Percentiles rank a stretch among this genome's conserved stretches.
Evolutionary conservation across 1,140 invertebrate genomes (phyloP).

Genomic region (Plectus sambesii): DNA sequence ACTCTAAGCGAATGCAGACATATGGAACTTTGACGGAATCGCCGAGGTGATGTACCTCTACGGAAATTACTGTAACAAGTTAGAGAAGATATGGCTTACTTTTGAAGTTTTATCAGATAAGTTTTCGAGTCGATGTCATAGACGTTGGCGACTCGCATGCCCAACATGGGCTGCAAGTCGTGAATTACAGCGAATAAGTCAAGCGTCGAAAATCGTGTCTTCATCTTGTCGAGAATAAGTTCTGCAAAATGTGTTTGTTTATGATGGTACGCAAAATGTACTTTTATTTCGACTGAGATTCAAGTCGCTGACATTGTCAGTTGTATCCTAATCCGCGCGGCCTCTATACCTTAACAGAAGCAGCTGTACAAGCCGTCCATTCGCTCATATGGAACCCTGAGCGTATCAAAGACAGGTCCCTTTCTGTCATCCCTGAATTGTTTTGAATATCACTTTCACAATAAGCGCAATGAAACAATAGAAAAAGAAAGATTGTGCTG

Average conservation of each 20-base stretch:
- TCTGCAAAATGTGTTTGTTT: background rate
- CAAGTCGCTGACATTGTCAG: no score
- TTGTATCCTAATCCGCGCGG: no score
- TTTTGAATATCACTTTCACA: no score
- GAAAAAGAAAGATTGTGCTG: no score
- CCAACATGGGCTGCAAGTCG: constrained; percentile 70
- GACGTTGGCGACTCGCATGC: constrained; percentile 86
- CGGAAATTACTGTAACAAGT: constrained; percentile 16
- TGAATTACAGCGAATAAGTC: constrained; percentile 73
- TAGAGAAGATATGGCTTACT: constrained; percentile 50
- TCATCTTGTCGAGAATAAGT: constrained; percentile 56
- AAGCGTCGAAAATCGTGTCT: constrained; percentile 75
- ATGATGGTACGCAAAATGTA: background rate
- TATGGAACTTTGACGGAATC: background rate
- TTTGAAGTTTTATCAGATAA: constrained; percentile 72
- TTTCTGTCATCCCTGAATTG: no score
- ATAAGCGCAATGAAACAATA: no score
- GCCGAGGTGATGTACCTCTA: background rate
- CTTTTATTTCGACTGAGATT: no score
- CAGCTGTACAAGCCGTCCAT: background rate
- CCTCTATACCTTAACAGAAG: background rate
- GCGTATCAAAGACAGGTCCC: no score
- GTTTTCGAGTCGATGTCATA: constrained; percentile 96
- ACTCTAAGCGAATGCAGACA: background rate
- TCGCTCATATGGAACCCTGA: background rate